These are phyloP conservation scores for Taphrorychus bicolor DNA, from an alignment of 2,888 invertebrate genomes.

Conservation along the genomic window DNA sequence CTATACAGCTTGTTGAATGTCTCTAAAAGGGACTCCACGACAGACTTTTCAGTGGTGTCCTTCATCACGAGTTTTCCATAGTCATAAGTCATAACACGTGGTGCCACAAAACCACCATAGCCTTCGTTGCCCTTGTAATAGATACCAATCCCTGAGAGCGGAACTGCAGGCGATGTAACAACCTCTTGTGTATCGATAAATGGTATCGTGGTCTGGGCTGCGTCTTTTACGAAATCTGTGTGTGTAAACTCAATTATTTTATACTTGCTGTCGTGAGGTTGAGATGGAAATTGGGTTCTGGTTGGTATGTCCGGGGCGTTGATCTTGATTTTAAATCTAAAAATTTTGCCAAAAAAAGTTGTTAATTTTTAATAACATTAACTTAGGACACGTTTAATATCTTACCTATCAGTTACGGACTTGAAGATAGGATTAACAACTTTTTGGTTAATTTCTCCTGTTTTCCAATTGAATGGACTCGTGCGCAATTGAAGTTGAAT, in stretches of 20 bases:
- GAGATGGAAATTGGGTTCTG: conserved; percentile 53
- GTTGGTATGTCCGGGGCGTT: conserved; percentile 72
- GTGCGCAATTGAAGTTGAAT: conserved; percentile 80
- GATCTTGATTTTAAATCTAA: conserved; percentile 65
- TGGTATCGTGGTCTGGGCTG: conserved; percentile 82
- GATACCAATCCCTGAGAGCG: conserved; percentile 76
- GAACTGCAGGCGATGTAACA: conserved; percentile 68
- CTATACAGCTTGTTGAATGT: not conserved
- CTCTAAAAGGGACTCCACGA: not conserved
- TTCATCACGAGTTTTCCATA: conserved; percentile 69
- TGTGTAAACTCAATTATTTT: conserved; percentile 59
- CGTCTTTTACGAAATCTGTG: conserved; percentile 74
- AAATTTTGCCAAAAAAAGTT: conserved; percentile 26
- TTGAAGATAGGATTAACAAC: not conserved
- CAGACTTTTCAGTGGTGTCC: conserved; percentile 51
- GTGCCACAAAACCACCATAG: conserved; percentile 78
- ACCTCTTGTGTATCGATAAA: conserved; percentile 81
- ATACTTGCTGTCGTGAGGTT: not conserved
- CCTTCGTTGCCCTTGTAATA: conserved; percentile 74
- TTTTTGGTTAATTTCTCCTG: conserved; percentile 9
- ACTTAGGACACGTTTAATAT: not conserved
- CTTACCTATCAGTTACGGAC: conserved; percentile 18
- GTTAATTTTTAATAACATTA: not conserved
- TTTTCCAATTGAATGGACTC: conserved; percentile 74
- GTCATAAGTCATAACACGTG: conserved; percentile 78